A percentile compares a stretch with the other conserved stretches of the same genome.
These are phyloP conservation scores for Eonycteris spelaea DNA, from an alignment of 2,113 vertebrate genomes.

Conservation along the genomic window DNA sequence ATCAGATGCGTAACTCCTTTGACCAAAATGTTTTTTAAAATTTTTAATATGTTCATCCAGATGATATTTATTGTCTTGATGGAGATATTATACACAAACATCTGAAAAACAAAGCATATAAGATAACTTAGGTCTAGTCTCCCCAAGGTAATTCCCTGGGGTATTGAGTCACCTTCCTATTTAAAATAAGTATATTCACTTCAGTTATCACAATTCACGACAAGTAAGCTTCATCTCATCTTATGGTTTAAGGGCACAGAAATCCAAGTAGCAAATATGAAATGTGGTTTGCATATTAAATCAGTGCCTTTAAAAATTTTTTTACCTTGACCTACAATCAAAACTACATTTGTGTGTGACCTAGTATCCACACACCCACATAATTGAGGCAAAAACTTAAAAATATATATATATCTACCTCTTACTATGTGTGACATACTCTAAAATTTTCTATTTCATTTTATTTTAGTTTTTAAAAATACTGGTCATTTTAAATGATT, in stretches of 20 bases:
- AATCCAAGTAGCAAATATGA: neutral
- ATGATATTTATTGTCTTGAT: neutral
- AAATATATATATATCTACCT: neutral
- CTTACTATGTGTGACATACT: neutral
- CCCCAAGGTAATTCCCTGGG: conserved; percentile 29
- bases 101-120: conserved; percentile 9
- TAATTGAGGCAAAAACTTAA: neutral
- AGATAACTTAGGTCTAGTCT: neutral
- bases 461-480: neutral
- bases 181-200: neutral
- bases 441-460: neutral
- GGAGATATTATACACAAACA: neutral
- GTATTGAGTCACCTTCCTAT: conserved; percentile 47
- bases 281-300: neutral
- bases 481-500: neutral
- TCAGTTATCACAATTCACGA: neutral
- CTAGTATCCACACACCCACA: neutral
- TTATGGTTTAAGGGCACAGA: neutral
- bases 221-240: neutral
- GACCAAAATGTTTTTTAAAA: neutral
- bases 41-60: neutral
- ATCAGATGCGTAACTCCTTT: neutral
- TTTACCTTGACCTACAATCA: neutral
- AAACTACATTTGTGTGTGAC: neutral
- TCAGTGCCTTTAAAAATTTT: neutral